phyloP scores from a whole-genome alignment of 2,797 vertebrate genomes.

The Molossus alvarezi region DNA sequence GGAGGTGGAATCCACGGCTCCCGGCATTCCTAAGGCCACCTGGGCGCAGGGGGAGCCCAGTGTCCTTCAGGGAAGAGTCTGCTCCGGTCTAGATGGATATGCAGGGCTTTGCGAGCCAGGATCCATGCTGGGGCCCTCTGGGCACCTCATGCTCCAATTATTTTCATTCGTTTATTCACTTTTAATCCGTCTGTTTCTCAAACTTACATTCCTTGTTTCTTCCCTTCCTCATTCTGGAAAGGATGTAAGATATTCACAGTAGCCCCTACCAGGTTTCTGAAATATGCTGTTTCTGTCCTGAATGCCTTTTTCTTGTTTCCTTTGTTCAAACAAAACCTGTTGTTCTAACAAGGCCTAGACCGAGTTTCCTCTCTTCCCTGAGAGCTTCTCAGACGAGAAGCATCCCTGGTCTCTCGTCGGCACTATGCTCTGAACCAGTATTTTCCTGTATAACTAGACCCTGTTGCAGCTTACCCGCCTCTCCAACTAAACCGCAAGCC shows the following conservation, averaged over 20 bases:
- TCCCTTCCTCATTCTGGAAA: slow-evolving; percentile 31
- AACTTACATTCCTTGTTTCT: not conserved
- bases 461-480: not conserved
- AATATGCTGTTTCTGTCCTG: not conserved
- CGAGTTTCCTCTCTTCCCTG: not conserved
- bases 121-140: not conserved
- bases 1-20: not conserved
- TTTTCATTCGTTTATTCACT: not conserved
- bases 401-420: not conserved
- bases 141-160: not conserved
- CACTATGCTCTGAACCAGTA: not conserved
- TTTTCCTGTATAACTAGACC: not conserved
- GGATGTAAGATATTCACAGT: not conserved
- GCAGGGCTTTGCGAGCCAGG: not conserved
- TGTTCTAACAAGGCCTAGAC: not conserved
- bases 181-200: not conserved
- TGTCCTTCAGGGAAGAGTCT: not conserved
- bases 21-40: not conserved
- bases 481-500: not conserved
- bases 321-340: not conserved
- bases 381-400: not conserved
- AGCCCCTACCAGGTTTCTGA: not conserved
- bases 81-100: not conserved
- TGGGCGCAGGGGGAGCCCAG: not conserved
- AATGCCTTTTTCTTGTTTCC: not conserved